phyloP scores from a whole-genome alignment of 2,797 vertebrate genomes.

The Trematomus bernacchii region DNA sequence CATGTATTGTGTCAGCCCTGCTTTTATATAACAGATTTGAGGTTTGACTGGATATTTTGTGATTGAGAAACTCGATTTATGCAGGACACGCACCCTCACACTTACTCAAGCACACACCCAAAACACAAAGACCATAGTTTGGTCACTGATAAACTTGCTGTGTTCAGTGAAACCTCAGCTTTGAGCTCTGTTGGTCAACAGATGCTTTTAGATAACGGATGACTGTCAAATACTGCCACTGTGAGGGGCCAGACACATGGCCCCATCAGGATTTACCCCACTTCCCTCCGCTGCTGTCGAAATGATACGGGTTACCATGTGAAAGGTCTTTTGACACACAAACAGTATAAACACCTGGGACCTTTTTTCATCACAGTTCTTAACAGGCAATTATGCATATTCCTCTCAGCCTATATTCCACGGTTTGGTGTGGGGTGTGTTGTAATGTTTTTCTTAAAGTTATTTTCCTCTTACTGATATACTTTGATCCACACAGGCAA shows the following conservation, averaged over 20 bases:
- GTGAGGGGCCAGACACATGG: slow-evolving; percentile 74
- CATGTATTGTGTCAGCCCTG: slow-evolving; percentile 45
- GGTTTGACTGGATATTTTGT: slow-evolving; percentile 53
- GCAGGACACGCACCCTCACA: slow-evolving; percentile 45
- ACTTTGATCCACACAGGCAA: slow-evolving; percentile 55
- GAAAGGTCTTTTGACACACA: slow-evolving; percentile 72
- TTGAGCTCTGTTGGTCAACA: slow-evolving; percentile 66
- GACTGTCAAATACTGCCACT: slow-evolving; percentile 81
- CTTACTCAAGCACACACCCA: slow-evolving; percentile 62
- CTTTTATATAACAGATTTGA: slow-evolving; percentile 44
- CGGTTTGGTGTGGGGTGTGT: slow-evolving; percentile 55
- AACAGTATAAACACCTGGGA: slow-evolving; percentile 66
- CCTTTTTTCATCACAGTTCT: slow-evolving; percentile 70
- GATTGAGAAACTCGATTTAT: slow-evolving; percentile 45
- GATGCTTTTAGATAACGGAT: slow-evolving; percentile 69
- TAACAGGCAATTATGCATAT: slow-evolving; percentile 72
- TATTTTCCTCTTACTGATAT: slow-evolving; percentile 44
- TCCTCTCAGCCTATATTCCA: slow-evolving; percentile 72
- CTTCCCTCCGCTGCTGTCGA: slow-evolving; percentile 83
- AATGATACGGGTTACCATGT: slow-evolving; percentile 84
- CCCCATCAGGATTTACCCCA: slow-evolving; percentile 70
- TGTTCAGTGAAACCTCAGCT: slow-evolving; percentile 70
- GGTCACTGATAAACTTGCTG: slow-evolving; percentile 54
- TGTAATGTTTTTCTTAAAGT: slow-evolving; percentile 30
- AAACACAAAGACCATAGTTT: slow-evolving; percentile 38